Conservation (phyloP, 2,113 vertebrate genomes). For the Alces alces region DNA sequence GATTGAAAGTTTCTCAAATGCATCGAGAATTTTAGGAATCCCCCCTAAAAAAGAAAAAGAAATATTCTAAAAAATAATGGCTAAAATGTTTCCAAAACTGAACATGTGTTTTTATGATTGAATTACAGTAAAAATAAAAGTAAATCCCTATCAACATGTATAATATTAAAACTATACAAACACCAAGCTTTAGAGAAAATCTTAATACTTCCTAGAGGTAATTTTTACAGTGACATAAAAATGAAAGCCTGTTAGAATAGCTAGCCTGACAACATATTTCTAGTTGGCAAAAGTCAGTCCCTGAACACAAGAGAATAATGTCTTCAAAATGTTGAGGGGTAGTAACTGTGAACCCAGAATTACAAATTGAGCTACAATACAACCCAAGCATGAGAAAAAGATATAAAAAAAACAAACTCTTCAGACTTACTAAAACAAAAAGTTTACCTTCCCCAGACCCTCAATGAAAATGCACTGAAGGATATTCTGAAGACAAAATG, state of each 20-base stretch:
- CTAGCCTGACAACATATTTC: background rate
- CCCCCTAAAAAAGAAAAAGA: background rate
- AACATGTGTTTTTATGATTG: background rate
- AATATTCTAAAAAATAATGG: background rate
- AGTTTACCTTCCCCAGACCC: background rate
- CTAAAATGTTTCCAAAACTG: background rate
- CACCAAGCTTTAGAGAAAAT: background rate
- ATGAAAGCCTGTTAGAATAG: background rate
- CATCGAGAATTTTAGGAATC: background rate
- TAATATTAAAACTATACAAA: background rate
- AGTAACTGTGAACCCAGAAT: constrained; percentile 5
- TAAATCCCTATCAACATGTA: background rate
- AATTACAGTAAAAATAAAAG: background rate
- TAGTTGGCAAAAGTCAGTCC: background rate
- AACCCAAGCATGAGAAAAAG: background rate
- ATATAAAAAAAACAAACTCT: background rate
- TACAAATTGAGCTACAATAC: background rate
- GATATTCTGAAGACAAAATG: background rate
- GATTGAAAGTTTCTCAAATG: background rate
- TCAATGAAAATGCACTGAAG: background rate
- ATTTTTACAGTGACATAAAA: background rate
- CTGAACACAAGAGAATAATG: background rate
- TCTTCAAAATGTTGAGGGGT: background rate
- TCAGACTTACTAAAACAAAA: background rate
- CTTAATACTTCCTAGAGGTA: background rate